phyloP scores from a whole-genome alignment of 2,797 vertebrate species.

The Fistularia commersonii region DNA sequence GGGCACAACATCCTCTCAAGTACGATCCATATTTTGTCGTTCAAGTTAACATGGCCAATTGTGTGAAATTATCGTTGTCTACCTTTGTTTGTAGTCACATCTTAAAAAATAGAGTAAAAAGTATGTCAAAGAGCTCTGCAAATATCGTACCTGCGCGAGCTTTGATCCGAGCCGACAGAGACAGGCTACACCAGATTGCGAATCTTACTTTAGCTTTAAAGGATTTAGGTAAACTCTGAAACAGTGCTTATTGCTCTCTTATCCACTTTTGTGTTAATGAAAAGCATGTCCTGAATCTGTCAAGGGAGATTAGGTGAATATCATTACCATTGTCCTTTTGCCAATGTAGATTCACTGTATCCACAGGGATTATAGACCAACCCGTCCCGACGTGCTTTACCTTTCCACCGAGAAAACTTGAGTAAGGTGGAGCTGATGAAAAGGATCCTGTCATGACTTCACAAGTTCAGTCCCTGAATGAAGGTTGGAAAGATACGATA shows the following conservation, averaged over 20 bases:
- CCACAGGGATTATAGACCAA: slow-evolving; percentile 73
- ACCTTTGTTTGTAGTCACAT: slow-evolving; percentile 37
- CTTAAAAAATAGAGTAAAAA: slow-evolving; percentile 46
- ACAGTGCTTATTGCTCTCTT: slow-evolving; percentile 88
- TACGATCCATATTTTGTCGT: neutral
- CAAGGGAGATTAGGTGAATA: slow-evolving; percentile 91
- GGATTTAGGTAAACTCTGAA: slow-evolving; percentile 89
- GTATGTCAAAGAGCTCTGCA: slow-evolving; percentile 57
- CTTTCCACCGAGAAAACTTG: slow-evolving; percentile 53
- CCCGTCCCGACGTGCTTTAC: slow-evolving; percentile 61
- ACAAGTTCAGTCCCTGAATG: slow-evolving; percentile 2
- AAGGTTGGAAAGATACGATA: slow-evolving; percentile 1
- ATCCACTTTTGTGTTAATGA: slow-evolving; percentile 93
- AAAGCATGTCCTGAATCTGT: slow-evolving; percentile 96
- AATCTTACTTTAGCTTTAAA: slow-evolving; percentile 81
- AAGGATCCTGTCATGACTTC: slow-evolving; percentile 43
- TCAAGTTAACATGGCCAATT: slow-evolving; percentile 27
- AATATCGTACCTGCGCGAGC: slow-evolving; percentile 61
- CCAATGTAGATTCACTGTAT: slow-evolving; percentile 82
- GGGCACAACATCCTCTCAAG: neutral
- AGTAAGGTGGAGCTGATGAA: slow-evolving; percentile 61
- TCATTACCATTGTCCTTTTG: slow-evolving; percentile 92
- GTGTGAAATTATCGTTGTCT: slow-evolving; percentile 37
- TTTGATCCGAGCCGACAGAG: slow-evolving; percentile 62
- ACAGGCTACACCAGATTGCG: slow-evolving; percentile 59